phyloP scores from a whole-genome alignment of 1,140 invertebrate species.

The Polyergus mexicanus region DNA sequence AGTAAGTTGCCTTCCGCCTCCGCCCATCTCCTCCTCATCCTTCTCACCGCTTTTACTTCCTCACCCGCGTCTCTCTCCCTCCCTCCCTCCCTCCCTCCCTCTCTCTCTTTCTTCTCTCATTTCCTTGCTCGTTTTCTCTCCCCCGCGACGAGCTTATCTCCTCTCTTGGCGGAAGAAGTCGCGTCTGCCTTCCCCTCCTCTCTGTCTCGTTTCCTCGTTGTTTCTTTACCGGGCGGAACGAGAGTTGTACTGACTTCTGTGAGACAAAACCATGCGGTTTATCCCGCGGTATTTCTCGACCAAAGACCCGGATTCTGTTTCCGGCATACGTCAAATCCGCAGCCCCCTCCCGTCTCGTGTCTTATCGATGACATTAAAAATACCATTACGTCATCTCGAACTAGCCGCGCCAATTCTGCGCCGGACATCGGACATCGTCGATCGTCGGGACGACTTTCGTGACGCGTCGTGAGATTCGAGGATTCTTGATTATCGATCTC shows the following conservation, averaged over 20 bases:
- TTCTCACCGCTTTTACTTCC: slow-evolving; percentile 25
- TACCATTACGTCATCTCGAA: background rate
- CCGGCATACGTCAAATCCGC: slow-evolving; percentile 43
- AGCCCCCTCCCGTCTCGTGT: background rate
- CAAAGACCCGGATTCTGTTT: slow-evolving; percentile 48
- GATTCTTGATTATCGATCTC: slow-evolving; percentile 43
- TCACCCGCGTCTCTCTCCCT: slow-evolving; percentile 11
- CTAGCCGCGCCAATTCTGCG: background rate
- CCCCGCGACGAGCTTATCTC: slow-evolving; percentile 56
- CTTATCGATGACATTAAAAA: slow-evolving; percentile 62
- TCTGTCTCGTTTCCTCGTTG: slow-evolving; percentile 80
- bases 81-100: slow-evolving; percentile 5
- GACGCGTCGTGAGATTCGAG: background rate
- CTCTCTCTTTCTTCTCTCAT: slow-evolving; percentile 68
- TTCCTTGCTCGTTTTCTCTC: slow-evolving; percentile 64
- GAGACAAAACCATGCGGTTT: slow-evolving; percentile 67
- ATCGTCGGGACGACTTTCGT: slow-evolving; percentile 2
- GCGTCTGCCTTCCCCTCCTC: slow-evolving; percentile 58
- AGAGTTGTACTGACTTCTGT: slow-evolving; percentile 55
- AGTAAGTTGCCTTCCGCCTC: slow-evolving; percentile 79
- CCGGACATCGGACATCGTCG: slow-evolving; percentile 24
- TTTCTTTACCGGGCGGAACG: slow-evolving; percentile 78
- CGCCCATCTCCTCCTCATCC: slow-evolving; percentile 61
- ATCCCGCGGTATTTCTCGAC: slow-evolving; percentile 66
- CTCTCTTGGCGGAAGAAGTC: slow-evolving; percentile 36